Evolutionary conservation across 2,113 vertebrate genomes (phyloP).

Genomic region (Zosterops pallidus): DNA sequence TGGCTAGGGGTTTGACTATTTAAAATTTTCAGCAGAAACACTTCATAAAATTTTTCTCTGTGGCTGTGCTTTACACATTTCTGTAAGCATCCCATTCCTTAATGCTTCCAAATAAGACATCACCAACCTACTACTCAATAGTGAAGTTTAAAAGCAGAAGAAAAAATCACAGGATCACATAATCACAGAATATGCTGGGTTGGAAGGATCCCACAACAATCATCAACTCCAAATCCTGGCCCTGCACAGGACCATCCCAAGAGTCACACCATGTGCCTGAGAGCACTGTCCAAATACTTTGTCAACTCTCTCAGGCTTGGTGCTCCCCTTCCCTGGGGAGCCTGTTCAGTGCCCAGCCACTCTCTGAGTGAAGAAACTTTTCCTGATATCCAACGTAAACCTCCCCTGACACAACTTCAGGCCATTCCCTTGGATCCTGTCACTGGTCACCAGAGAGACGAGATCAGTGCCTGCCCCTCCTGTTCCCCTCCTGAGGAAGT

Average conservation of each 20-base stretch:
- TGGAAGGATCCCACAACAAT: background rate
- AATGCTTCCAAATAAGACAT: background rate
- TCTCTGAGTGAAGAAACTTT: accelerated
- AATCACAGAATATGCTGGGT: background rate
- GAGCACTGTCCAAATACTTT: background rate
- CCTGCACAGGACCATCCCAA: background rate
- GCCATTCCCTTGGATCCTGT: accelerated
- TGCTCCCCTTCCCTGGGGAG: accelerated
- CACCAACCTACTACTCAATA: background rate
- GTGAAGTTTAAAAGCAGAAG: background rate
- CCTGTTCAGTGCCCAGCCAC: background rate
- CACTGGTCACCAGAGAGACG: background rate
- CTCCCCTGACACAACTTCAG: background rate
- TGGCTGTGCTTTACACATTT: background rate
- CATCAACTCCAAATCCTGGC: background rate
- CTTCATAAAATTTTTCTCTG: background rate
- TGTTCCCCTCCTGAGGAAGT: accelerated
- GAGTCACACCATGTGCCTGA: background rate
- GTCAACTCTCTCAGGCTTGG: background rate
- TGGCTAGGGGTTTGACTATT: accelerated
- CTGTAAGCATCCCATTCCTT: background rate
- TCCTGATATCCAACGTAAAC: accelerated
- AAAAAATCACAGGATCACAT: background rate
- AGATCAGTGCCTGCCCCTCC: background rate
- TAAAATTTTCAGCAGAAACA: background rate